Evolutionary conservation across 1,140 invertebrate genomes (phyloP), one percentile per base, ranked within the genome.

Genomic region (Vollenhovia emeryi): DNA sequence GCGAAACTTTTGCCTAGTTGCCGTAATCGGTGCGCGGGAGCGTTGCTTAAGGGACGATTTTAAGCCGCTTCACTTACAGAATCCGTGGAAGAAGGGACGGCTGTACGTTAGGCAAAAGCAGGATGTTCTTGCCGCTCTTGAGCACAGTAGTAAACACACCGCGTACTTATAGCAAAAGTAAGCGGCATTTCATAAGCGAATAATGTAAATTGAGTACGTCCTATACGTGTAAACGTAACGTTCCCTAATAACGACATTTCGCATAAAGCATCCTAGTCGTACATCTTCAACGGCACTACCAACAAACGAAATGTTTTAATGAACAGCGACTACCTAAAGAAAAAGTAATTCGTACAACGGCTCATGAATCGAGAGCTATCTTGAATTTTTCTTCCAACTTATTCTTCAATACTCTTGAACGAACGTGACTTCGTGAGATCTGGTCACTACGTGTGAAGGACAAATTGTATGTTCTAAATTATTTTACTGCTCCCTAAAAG

Each of bases 51-150:
- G 98, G 13, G 98, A 99, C 90, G 98, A 99, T 93, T 99, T 99
- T 92, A 97, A 98, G 89, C 98, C 98, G 0, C 95, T 99, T 2
- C 97, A 98, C 88, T 94, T 99, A 33, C 98, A 99, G 92, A 98
- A 98, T 94, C 98, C 98, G 0, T 99, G 99, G 99, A 97, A 98
- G 73, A 98, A 98, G 91, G 98, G 99, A 0, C 95, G 98, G 24
- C 95, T 99, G 40, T 99, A 98, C 94, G 98, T 99, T 0, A 95
- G 98, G 36, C 97, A 98, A 89, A 98, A 98, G 92, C 97, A 98
- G 88, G 98, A 98, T 90, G 96, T 98, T 3, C 94, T 98, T 13
- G 98, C 98, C 0, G 98, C 98, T 13, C 95, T 98, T 5, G 97
- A 98, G 90, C 98, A 98, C 93, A 97, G 97, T 75, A 97, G 97